A percentile compares a stretch with the other conserved stretches of the same genome.
Conservation (phyloP, 2,888 invertebrate genomes). For the Clunio marinus region DNA sequence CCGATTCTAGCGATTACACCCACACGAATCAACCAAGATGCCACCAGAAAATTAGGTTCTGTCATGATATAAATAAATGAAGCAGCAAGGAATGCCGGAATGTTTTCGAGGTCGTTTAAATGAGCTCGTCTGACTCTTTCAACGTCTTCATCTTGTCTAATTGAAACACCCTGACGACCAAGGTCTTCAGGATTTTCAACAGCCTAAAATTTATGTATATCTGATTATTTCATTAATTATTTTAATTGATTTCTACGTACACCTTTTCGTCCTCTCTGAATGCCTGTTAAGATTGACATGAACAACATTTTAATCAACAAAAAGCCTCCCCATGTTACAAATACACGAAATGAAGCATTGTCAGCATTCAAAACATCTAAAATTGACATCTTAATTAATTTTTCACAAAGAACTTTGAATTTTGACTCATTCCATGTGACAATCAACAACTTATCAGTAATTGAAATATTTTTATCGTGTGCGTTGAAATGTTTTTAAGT, state of each 20-base stretch:
- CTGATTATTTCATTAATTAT: background rate
- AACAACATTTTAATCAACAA: conserved; percentile 46
- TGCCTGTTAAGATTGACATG: conserved; percentile 46
- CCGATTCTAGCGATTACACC: conserved; percentile 39
- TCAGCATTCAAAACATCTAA: conserved; percentile 4
- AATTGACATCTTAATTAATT: no score
- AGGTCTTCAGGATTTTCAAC: conserved; percentile 32
- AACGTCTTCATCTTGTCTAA: conserved; percentile 19
- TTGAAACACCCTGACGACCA: background rate
- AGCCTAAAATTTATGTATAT: conserved; percentile 5
- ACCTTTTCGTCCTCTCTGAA: conserved; percentile 45
- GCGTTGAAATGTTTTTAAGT: no score
- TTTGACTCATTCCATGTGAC: no score
- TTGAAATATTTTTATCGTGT: no score
- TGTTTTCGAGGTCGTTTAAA: conserved; percentile 60
- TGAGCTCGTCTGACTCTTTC: conserved; percentile 50
- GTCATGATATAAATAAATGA: conserved; percentile 54
- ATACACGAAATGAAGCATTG: conserved; percentile 44
- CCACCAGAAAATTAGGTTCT: conserved; percentile 50
- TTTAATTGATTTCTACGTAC: conserved; percentile 40
- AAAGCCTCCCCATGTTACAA: conserved; percentile 45
- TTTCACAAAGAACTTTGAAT: no score
- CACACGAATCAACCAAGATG: conserved; percentile 52
- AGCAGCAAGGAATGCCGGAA: conserved; percentile 54
- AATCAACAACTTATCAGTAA: no score